Percentiles rank a stretch among this genome's conserved stretches.
These are phyloP conservation scores for Zelleria hepariella DNA, from an alignment of 2,888 invertebrate genomes.

Conservation along the genomic window DNA sequence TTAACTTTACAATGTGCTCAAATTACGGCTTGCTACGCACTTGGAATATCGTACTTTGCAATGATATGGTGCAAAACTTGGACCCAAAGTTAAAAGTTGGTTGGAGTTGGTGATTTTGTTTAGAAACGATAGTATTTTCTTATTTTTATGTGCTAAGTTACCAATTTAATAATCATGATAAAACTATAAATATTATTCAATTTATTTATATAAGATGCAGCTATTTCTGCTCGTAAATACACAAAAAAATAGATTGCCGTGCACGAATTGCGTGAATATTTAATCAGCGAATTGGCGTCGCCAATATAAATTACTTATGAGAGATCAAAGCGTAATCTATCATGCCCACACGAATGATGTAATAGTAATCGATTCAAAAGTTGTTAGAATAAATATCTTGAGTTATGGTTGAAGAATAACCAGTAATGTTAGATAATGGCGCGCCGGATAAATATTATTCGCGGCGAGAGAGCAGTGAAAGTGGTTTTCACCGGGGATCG, in stretches of 20 bases:
- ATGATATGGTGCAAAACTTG: no score
- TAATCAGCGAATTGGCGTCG: not conserved
- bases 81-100: no score
- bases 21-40: no score
- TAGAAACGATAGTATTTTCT: no score
- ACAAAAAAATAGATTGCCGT: not conserved
- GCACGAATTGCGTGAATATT: not conserved
- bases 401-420: not conserved
- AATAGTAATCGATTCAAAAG: not conserved
- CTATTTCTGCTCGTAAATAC: not conserved
- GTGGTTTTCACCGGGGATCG: slow-evolving; percentile 35
- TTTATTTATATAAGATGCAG: no score
- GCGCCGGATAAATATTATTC: not conserved
- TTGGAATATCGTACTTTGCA: no score
- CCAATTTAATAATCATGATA: no score
- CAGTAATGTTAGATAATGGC: slow-evolving; percentile 18
- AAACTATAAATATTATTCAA: no score
- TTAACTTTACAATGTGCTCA: no score
- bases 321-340: not conserved
- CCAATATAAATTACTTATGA: not conserved
- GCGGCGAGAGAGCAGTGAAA: slow-evolving; percentile 28
- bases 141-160: no score
- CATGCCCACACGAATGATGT: not conserved
- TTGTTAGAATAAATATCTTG: not conserved
- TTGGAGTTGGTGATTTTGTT: no score